Conservation (phyloP, 2,113 vertebrate genomes). For the Lucifuga dentata region DNA sequence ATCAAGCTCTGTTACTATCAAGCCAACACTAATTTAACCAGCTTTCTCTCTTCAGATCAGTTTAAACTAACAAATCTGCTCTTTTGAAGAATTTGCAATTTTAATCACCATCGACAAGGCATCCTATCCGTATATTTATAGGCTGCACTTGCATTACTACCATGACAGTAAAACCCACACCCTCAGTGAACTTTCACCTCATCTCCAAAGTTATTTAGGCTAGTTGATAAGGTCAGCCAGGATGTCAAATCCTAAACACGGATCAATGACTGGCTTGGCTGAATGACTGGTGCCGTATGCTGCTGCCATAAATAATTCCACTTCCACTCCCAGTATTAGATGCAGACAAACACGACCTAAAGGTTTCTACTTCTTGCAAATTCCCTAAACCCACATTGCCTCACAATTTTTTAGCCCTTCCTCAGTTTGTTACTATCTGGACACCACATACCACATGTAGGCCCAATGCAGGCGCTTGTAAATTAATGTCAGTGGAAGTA, state of each 20-base stretch:
- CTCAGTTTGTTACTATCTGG: background rate
- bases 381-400: background rate
- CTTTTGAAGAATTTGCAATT: constrained; percentile 16
- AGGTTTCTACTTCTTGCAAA: background rate
- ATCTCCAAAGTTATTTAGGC: constrained; percentile 25
- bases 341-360: background rate
- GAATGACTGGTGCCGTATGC: constrained; percentile 26
- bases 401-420: background rate
- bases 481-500: background rate
- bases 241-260: background rate
- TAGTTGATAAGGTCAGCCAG: constrained; percentile 31
- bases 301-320: constrained; percentile 5
- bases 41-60: background rate
- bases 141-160: constrained; percentile 2
- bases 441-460: background rate
- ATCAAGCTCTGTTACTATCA: constrained; percentile 12
- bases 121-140: background rate
- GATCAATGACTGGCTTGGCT: constrained; percentile 38
- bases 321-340: constrained; percentile 12
- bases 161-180: background rate
- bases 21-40: no score
- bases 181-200: constrained; percentile 22
- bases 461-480: background rate
- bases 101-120: constrained; percentile 1
- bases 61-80: constrained; percentile 7